phyloP scores from a whole-genome alignment of 2,797 vertebrate genomes.

The Tauraco hartlaubi region DNA sequence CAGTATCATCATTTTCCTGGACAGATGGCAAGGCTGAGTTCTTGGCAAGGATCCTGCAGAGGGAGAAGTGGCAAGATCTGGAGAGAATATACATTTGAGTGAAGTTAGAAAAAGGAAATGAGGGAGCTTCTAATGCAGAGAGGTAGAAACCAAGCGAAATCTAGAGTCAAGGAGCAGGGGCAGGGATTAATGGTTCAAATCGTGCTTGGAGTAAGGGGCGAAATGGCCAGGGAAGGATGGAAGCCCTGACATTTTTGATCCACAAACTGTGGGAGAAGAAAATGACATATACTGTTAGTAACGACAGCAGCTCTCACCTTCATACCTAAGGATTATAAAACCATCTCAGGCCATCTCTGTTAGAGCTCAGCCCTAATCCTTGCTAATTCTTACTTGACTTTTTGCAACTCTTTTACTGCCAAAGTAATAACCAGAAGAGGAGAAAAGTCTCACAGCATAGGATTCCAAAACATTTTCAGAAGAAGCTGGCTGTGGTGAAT shows the following conservation, averaged over 20 bases:
- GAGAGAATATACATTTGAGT: not conserved
- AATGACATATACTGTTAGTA: not conserved
- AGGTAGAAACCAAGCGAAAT: not conserved
- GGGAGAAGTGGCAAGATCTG: conserved; percentile 2
- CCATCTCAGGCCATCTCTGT: not conserved
- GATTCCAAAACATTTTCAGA: not conserved
- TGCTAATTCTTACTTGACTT: conserved; percentile 12
- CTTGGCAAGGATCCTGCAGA: conserved; percentile 39
- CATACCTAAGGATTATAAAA: conserved; percentile 10
- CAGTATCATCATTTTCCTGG: conserved; percentile 9
- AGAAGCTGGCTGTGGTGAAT: not conserved
- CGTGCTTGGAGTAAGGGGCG: not conserved
- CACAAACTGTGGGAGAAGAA: not conserved
- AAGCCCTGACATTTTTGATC: not conserved
- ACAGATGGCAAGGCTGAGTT: conserved; percentile 54
- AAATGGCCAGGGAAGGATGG: not conserved
- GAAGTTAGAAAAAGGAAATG: conserved; percentile 8
- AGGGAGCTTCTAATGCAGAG: not conserved
- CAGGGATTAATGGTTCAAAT: not conserved
- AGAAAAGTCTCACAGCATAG: not conserved
- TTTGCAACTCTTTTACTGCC: not conserved
- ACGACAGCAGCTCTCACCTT: not conserved
- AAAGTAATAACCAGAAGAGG: not conserved
- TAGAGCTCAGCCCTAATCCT: not conserved
- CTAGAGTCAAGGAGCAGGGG: not conserved